Percentiles rank a stretch among this genome's conserved stretches.
phyloP scores from a whole-genome alignment of 2,797 vertebrate species.

The Stomatorhinus walkeri region DNA sequence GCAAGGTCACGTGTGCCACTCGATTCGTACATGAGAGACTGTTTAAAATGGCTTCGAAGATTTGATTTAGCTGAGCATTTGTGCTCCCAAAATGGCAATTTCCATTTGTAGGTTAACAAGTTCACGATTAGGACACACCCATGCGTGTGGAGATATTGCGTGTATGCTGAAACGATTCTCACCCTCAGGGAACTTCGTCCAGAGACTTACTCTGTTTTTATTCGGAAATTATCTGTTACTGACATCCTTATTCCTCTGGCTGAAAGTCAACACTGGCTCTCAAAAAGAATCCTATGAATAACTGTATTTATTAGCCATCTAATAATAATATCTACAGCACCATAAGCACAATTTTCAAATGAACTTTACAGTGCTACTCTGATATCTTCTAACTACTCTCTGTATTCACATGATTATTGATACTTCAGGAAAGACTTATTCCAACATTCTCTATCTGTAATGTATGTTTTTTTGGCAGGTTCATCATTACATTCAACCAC shows the following conservation, averaged over 20 bases:
- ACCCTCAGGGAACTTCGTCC: background rate
- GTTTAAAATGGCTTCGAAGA: conserved; percentile 1
- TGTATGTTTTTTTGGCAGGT: background rate
- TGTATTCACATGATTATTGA: background rate
- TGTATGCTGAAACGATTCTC: background rate
- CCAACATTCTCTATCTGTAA: background rate
- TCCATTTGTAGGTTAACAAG: conserved; percentile 14
- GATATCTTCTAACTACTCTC: background rate
- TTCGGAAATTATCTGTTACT: background rate
- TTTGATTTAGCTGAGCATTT: conserved; percentile 7
- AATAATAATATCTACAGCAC: background rate
- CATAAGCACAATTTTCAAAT: background rate
- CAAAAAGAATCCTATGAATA: background rate
- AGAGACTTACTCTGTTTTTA: conserved; percentile 5
- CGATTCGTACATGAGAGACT: background rate
- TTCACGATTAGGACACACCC: conserved; percentile 15
- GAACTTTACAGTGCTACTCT: background rate
- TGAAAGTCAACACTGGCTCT: background rate
- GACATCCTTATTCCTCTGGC: background rate
- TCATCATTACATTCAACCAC: background rate
- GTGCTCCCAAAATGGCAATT: conserved; percentile 16
- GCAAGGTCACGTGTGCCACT: background rate
- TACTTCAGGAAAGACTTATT: background rate
- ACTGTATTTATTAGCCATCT: background rate
- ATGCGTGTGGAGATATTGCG: background rate